phyloP scores from a whole-genome alignment of 2,888 invertebrate species.

The Acrobasis suavella region DNA sequence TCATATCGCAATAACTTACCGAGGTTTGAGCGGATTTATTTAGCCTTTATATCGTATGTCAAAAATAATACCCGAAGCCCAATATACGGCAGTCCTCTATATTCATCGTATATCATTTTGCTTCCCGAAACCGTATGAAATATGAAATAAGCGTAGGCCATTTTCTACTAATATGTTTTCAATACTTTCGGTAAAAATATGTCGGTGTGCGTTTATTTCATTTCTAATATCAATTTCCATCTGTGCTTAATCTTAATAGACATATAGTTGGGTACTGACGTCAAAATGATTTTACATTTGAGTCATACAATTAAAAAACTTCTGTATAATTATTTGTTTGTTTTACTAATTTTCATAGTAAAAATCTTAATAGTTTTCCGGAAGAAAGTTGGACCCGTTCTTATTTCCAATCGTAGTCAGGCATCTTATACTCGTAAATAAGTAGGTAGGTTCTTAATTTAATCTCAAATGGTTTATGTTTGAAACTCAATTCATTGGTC shows the following conservation, averaged over 20 bases:
- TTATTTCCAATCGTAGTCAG: no score
- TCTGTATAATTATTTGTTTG: no score
- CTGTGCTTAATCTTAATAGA: not conserved
- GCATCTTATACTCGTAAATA: no score
- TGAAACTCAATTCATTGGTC: no score
- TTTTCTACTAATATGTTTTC: constrained; percentile 27
- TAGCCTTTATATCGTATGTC: constrained; percentile 39
- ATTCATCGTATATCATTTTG: constrained; percentile 37
- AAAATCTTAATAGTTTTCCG: no score
- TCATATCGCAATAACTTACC: constrained; percentile 43
- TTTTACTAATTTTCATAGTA: no score
- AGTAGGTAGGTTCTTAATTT: no score
- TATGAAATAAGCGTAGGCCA: constrained; percentile 28
- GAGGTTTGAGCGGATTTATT: constrained; percentile 38
- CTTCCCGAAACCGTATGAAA: constrained; percentile 31
- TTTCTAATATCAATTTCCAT: constrained; percentile 4
- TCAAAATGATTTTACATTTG: no score
- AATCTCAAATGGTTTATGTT: no score
- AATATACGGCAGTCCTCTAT: constrained; percentile 25
- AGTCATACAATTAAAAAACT: no score
- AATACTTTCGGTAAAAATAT: constrained; percentile 24
- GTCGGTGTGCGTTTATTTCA: constrained; percentile 17
- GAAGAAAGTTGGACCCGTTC: no score
- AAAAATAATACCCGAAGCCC: not conserved
- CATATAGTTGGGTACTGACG: no score